Conservation (phyloP, 2,113 vertebrate species). For the Tor tambroides region DNA sequence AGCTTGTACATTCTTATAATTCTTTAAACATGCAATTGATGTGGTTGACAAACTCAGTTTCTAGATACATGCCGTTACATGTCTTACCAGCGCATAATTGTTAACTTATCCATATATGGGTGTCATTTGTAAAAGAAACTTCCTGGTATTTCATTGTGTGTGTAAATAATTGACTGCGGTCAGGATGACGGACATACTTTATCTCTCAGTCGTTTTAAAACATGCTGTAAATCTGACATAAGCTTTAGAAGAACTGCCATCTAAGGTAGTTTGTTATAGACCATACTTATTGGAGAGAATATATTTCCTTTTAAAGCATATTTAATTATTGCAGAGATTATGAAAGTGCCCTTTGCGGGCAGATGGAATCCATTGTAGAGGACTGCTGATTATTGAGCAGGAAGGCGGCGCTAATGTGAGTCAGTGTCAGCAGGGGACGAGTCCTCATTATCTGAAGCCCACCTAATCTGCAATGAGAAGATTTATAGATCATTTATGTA, state of each 20-base stretch:
- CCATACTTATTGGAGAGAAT: background rate
- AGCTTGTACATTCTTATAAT: conserved; percentile 24
- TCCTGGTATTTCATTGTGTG: conserved; percentile 1
- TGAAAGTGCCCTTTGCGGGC: background rate
- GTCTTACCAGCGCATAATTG: conserved; percentile 2
- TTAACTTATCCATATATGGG: conserved; percentile 38
- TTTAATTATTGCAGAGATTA: background rate
- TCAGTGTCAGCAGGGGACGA: conserved; percentile 14
- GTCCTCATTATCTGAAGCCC: conserved; percentile 21
- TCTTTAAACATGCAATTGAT: conserved; percentile 1
- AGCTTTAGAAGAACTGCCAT: conserved; percentile 3
- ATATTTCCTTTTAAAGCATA: background rate
- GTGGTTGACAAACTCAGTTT: conserved; percentile 8
- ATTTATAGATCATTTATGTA: conserved; percentile 29
- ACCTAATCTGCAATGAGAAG: conserved; percentile 3
- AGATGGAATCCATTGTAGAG: background rate
- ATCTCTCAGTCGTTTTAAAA: background rate
- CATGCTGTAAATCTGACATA: conserved; percentile 7
- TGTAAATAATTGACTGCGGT: conserved; percentile 26
- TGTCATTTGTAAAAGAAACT: background rate
- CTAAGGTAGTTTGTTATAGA: background rate
- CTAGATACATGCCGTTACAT: conserved; percentile 13
- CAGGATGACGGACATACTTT: conserved; percentile 20
- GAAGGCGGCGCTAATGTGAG: background rate
- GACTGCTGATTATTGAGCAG: conserved; percentile 5